Evolutionary conservation across 2,888 invertebrate species (phyloP).

Genomic region (Troides aeacus): DNA sequence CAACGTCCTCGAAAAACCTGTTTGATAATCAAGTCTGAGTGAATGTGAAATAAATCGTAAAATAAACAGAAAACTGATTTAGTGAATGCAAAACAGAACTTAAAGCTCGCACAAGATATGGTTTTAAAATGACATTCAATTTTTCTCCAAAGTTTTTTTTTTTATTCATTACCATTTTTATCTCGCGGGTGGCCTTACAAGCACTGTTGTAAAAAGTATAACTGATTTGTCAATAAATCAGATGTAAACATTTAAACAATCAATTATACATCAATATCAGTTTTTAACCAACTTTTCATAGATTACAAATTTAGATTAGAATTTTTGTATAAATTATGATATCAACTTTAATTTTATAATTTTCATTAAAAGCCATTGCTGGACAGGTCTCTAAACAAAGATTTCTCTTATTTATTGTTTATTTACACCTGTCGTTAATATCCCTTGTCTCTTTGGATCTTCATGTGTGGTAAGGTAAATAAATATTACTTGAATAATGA

Average conservation of each 20-base stretch:
- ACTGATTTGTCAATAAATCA: no score
- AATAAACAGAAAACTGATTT: constrained; percentile 28
- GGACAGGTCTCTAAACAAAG: no score
- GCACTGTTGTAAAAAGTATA: background rate
- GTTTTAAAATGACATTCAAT: background rate
- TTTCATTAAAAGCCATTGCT: no score
- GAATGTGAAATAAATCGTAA: constrained; percentile 35
- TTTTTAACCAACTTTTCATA: no score
- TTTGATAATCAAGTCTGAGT: constrained; percentile 37
- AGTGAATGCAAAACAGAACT: background rate
- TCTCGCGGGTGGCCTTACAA: background rate
- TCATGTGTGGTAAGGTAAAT: background rate
- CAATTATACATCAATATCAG: no score
- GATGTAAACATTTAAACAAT: no score
- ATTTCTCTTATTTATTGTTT: no score
- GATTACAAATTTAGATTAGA: no score
- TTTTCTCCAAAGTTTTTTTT: background rate
- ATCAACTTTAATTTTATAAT: no score
- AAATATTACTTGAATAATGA: background rate
- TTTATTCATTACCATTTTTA: background rate
- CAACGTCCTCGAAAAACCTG: constrained; percentile 49
- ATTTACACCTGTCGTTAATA: no score
- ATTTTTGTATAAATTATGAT: no score
- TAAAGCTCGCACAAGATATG: background rate
- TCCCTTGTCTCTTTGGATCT: no score